These are phyloP conservation scores for Notarius lentiginosus DNA, from an alignment of 2,113 vertebrate genomes.

Conservation along the genomic window DNA sequence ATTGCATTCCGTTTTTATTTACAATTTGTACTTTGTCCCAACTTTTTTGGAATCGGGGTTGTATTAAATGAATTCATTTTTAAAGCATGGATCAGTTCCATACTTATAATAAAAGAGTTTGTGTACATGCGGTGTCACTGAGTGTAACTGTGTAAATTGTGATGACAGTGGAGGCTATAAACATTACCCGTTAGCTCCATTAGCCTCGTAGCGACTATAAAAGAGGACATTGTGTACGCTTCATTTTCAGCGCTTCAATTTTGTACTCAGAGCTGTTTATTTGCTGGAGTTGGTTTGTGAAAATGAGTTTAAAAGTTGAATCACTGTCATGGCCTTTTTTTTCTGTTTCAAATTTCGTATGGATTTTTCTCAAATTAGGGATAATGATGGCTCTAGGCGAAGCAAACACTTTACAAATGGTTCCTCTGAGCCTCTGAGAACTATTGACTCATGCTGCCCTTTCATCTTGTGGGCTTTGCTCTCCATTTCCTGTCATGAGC, in stretches of 20 bases:
- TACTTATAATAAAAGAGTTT: background rate
- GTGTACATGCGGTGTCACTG: background rate
- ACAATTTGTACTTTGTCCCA: too few species aligned
- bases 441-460: slow-evolving; percentile 31
- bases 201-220: background rate
- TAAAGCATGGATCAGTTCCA: background rate
- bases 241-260: background rate
- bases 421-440: slow-evolving; percentile 35
- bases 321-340: background rate
- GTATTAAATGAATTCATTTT: background rate
- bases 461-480: slow-evolving; percentile 22
- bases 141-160: background rate
- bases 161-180: background rate
- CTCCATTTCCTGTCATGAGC: background rate
- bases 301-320: slow-evolving; percentile 5
- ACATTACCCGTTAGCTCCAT: background rate
- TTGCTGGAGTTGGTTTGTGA: background rate
- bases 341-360: slow-evolving; percentile 1
- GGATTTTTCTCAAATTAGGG: slow-evolving; percentile 42
- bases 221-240: background rate
- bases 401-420: slow-evolving; percentile 36
- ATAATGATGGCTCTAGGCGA: slow-evolving; percentile 44
- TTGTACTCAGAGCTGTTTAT: background rate
- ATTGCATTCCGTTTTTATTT: too few species aligned
- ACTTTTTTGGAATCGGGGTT: too few species aligned